These are phyloP conservation scores for Balaenoptera acutorostrata DNA, from an alignment of 2,113 vertebrate genomes.

Conservation along the genomic window DNA sequence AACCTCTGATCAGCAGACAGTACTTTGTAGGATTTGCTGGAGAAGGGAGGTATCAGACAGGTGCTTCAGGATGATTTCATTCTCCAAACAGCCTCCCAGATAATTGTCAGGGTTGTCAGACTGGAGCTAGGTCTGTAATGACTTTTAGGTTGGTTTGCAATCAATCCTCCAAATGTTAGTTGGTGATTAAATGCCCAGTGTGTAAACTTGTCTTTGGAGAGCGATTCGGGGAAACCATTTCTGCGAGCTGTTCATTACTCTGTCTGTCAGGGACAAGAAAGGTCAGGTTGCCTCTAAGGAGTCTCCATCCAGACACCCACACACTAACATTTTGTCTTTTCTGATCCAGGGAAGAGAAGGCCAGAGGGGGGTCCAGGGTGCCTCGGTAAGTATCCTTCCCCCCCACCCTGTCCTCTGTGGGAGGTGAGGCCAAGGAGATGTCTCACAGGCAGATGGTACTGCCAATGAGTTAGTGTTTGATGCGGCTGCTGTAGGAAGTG, in stretches of 20 bases:
- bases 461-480: not conserved
- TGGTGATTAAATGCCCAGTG: not conserved
- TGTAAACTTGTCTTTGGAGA: not conserved
- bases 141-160: not conserved
- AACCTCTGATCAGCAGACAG: not conserved
- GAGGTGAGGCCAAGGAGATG: not conserved
- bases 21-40: not conserved
- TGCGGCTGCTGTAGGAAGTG: not conserved
- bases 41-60: not conserved
- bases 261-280: not conserved
- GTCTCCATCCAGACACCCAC: not conserved
- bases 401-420: not conserved
- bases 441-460: not conserved
- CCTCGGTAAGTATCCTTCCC: not conserved
- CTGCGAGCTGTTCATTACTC: not conserved
- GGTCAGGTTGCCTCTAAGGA: not conserved
- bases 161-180: conserved; percentile 23
- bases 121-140: not conserved
- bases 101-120: not conserved
- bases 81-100: not conserved
- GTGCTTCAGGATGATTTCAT: not conserved
- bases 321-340: not conserved
- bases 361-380: conserved; percentile 44
- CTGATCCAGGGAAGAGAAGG: conserved; percentile 67
- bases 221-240: not conserved